These are phyloP conservation scores for Peromyscus melanophrys DNA, from an alignment of 2,797 vertebrate genomes.

Conservation along the genomic window DNA sequence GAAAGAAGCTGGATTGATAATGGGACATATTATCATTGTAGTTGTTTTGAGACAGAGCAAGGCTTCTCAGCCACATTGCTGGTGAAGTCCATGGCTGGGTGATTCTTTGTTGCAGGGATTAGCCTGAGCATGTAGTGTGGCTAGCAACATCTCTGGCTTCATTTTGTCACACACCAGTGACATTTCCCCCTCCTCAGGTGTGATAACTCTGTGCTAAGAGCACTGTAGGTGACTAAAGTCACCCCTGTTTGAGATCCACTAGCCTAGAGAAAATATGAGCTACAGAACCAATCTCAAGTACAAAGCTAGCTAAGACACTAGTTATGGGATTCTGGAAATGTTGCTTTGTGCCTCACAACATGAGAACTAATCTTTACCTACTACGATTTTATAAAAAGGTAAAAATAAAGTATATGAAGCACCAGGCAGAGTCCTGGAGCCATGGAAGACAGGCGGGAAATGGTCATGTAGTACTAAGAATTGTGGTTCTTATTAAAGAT, in stretches of 20 bases:
- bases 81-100: neutral
- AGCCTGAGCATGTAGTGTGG: accelerated
- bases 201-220: neutral
- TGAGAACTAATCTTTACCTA: neutral
- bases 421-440: neutral
- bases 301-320: neutral
- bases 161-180: neutral
- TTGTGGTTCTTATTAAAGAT: neutral
- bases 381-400: neutral
- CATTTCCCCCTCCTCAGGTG: too few species aligned
- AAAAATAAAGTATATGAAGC: neutral
- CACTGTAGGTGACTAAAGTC: neutral
- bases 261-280: neutral
- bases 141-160: neutral
- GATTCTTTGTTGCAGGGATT: neutral
- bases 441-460: neutral
- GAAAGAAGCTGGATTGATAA: neutral
- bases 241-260: neutral
- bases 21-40: neutral
- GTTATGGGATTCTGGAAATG: neutral
- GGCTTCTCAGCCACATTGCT: neutral
- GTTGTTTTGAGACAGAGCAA: neutral
- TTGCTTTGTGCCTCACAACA: neutral
- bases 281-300: neutral
- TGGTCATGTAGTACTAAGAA: neutral